Conservation (phyloP, 2,888 invertebrate species). For the Biston stratarius region DNA sequence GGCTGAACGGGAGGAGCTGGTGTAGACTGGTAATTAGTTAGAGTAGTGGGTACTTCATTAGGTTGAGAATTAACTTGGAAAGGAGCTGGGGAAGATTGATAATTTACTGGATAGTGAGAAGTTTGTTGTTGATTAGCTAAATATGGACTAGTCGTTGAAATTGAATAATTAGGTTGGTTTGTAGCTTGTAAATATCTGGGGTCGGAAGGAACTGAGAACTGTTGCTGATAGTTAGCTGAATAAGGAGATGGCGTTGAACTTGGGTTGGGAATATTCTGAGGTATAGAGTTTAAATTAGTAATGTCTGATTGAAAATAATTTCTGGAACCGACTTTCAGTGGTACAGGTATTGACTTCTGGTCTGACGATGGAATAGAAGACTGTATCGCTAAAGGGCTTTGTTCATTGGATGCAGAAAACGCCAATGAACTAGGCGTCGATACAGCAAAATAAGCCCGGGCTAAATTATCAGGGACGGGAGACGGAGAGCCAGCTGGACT, state of each 20-base stretch:
- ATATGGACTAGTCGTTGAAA: background rate
- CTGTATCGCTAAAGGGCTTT: constrained; percentile 2
- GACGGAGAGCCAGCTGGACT: constrained; percentile 28
- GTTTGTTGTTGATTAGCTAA: constrained; percentile 12
- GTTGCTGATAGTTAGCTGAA: constrained; percentile 16
- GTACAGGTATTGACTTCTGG: constrained; percentile 37
- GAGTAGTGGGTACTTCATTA: constrained; percentile 1
- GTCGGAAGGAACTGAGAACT: constrained; percentile 6
- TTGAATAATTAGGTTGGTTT: background rate
- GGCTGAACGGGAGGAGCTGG: constrained; percentile 1
- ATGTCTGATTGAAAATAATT: constrained; percentile 21
- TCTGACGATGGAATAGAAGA: constrained; percentile 3
- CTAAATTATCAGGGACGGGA: constrained; percentile 13
- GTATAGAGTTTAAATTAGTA: constrained; percentile 23
- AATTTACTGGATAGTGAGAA: constrained; percentile 11
- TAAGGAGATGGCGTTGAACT: constrained; percentile 18
- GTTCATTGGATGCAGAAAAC: constrained; percentile 9
- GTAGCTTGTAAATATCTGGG: constrained; percentile 27
- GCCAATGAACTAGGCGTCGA: constrained; percentile 38
- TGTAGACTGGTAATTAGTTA: constrained; percentile 8
- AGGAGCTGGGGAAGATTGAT: constrained; percentile 15
- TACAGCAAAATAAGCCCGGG: constrained; percentile 21
- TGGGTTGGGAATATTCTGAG: constrained; percentile 24
- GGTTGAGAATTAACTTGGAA: constrained; percentile 12
- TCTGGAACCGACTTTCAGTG: constrained; percentile 26